These are phyloP conservation scores for Stratiomys singularior DNA, from an alignment of 2,888 invertebrate species.

Conservation along the genomic window DNA sequence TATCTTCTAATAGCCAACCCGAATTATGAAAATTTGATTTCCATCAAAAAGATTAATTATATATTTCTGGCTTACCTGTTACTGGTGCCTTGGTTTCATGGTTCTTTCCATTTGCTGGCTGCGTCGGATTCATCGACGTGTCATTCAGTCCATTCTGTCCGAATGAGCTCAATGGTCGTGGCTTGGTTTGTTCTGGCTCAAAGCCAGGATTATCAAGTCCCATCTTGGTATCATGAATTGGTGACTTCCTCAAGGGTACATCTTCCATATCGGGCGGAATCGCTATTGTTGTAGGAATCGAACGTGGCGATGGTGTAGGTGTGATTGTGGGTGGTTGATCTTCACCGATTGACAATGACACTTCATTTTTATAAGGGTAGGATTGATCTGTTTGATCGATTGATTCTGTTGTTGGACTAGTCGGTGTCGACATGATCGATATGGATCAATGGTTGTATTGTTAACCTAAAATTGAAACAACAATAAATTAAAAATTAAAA, in stretches of 20 bases:
- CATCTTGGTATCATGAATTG: constrained; percentile 51
- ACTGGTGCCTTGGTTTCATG: constrained; percentile 49
- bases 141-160: constrained; percentile 53
- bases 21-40: not conserved
- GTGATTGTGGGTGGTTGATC: constrained; percentile 53
- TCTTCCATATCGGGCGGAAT: constrained; percentile 50
- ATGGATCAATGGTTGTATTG: not conserved
- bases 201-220: constrained; percentile 54
- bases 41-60: not conserved
- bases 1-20: not conserved
- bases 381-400: constrained; percentile 48
- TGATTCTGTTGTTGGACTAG: constrained; percentile 46
- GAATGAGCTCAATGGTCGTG: constrained; percentile 54
- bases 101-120: constrained; percentile 51
- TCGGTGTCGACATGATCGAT: constrained; percentile 48
- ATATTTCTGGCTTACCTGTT: constrained; percentile 38
- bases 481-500: constrained; percentile 3
- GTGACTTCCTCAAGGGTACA: constrained; percentile 51
- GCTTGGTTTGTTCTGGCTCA: constrained; percentile 51
- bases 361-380: constrained; percentile 54
- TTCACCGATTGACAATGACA: constrained; percentile 53
- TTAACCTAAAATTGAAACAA: constrained; percentile 2
- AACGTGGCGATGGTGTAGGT: constrained; percentile 54
- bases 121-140: constrained; percentile 19
- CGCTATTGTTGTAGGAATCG: constrained; percentile 47